phyloP scores from a whole-genome alignment of 2,797 vertebrate species.

The Hephaestus fuliginosus region DNA sequence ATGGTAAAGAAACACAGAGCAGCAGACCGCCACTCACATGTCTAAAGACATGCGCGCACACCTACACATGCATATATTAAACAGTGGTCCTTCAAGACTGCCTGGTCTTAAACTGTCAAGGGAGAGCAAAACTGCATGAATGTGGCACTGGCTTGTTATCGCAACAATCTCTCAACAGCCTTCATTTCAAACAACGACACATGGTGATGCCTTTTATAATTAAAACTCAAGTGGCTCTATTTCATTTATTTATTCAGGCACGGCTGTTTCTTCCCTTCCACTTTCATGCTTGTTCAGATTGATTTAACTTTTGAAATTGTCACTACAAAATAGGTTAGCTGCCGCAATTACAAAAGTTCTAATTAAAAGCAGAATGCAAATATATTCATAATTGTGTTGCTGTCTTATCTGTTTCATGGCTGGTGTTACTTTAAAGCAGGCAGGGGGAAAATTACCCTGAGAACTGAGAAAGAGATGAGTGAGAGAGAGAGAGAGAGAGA shows the following conservation, averaged over 20 bases:
- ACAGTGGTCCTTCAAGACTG: slow-evolving; percentile 42
- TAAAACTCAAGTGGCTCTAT: slow-evolving; percentile 81
- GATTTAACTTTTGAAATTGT: slow-evolving; percentile 85
- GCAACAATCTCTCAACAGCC: slow-evolving; percentile 65
- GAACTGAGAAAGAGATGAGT: slow-evolving; percentile 49
- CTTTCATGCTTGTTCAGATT: slow-evolving; percentile 82
- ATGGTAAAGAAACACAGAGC: not conserved
- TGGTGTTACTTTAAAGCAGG: slow-evolving; percentile 82
- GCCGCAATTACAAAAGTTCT: slow-evolving; percentile 82
- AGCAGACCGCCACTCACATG: slow-evolving; percentile 11
- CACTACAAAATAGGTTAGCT: slow-evolving; percentile 82
- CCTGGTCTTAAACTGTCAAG: slow-evolving; percentile 54
- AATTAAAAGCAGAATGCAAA: slow-evolving; percentile 87
- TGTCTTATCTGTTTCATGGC: slow-evolving; percentile 84
- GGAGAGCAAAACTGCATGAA: slow-evolving; percentile 42
- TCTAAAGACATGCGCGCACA: not conserved
- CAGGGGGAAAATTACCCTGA: slow-evolving; percentile 75
- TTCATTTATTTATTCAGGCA: slow-evolving; percentile 80
- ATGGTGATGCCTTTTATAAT: slow-evolving; percentile 78
- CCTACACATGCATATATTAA: slow-evolving; percentile 3
- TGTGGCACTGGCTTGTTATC: slow-evolving; percentile 67
- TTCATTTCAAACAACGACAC: slow-evolving; percentile 76
- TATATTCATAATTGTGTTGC: slow-evolving; percentile 85
- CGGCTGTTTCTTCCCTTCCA: slow-evolving; percentile 66
- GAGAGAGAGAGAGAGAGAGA: slow-evolving; percentile 13